Conservation (phyloP, 35 echinoderm and acorn worm genomes). For the Apostichopus californicus region DNA sequence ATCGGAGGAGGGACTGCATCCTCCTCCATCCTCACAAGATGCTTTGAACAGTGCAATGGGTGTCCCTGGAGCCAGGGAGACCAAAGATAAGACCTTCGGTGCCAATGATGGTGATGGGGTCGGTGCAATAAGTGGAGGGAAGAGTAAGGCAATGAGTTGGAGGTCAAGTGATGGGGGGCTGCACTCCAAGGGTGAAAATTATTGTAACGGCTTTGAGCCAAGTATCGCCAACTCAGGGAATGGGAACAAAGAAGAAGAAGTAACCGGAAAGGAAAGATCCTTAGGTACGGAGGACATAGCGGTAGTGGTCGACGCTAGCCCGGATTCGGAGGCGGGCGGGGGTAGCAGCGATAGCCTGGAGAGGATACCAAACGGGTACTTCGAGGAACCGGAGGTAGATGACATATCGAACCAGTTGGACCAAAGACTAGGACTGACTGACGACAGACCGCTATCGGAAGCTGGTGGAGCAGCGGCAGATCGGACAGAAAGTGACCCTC, state of each 20-base stretch:
- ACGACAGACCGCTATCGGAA: not conserved
- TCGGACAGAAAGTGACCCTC: conserved; percentile 37
- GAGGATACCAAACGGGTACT: conserved; percentile 43
- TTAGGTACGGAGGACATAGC: conserved; percentile 29
- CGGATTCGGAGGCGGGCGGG: not conserved
- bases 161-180: not conserved
- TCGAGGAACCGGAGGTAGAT: conserved; percentile 26
- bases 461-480: not conserved
- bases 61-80: not conserved
- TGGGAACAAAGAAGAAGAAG: not conserved
- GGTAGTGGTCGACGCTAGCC: conserved; percentile 20
- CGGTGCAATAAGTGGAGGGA: conserved; percentile 32
- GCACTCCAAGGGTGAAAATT: not conserved
- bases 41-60: conserved; percentile 35
- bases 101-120: not conserved
- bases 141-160: not conserved
- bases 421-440: not conserved
- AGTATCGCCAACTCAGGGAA: not conserved
- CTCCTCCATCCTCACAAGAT: not conserved
- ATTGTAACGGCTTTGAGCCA: conserved; percentile 34
- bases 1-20: conserved; percentile 14
- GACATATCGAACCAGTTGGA: not conserved
- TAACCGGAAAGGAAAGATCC: not conserved
- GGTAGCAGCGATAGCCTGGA: conserved; percentile 31
- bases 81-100: not conserved